phyloP scores from a whole-genome alignment of 2,797 vertebrate species.

The Sciurus carolinensis region DNA sequence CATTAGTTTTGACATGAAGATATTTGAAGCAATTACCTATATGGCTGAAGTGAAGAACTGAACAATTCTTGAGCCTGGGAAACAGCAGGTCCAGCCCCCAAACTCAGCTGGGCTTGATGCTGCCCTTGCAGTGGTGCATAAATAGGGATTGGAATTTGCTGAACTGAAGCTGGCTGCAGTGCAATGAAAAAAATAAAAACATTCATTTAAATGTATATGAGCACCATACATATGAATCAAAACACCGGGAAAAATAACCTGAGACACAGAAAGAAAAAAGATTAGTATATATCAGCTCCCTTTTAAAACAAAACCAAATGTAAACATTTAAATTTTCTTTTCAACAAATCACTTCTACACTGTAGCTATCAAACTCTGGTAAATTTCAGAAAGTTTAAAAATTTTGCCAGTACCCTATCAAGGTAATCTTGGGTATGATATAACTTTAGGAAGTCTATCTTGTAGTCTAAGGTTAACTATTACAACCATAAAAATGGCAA shows the following conservation, averaged over 20 bases:
- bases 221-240: neutral
- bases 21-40: slow-evolving; percentile 91
- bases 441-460: neutral
- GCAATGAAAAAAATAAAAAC: slow-evolving; percentile 8
- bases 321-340: too few species aligned
- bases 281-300: neutral
- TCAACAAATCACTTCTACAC: neutral
- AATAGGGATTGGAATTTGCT: slow-evolving; percentile 99
- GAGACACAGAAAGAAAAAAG: neutral
- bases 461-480: neutral
- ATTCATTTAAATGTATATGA: neutral
- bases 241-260: neutral
- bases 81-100: slow-evolving; percentile 95
- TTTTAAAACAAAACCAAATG: too few species aligned
- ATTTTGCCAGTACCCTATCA: neutral
- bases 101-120: slow-evolving; percentile 94
- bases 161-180: slow-evolving; percentile 95
- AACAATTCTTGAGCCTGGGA: slow-evolving; percentile 98
- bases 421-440: neutral
- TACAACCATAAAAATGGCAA: neutral
- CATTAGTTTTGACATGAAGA: neutral
- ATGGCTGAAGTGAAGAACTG: slow-evolving; percentile 96
- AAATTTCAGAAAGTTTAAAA: neutral
- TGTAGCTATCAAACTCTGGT: neutral
- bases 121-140: slow-evolving; percentile 98